Base-by-base conservation (phyloP, 2,113 vertebrate genomes). In the Salminus brasiliensis region DNA sequence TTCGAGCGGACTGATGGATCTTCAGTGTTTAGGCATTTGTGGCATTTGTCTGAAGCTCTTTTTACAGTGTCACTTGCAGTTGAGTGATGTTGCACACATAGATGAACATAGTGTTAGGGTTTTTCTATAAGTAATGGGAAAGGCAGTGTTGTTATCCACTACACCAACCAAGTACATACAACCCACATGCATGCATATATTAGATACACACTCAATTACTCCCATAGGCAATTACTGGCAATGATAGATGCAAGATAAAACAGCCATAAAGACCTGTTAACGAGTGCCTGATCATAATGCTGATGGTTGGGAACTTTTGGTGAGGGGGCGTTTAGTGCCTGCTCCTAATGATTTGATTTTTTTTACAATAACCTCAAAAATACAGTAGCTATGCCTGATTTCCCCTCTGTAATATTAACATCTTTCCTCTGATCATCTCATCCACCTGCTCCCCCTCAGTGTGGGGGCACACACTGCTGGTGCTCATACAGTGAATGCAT, bases 11-110 rank as follows among this genome's bases (percentile, higher is more conserved):
- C 16, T 49, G 47, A 21, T 12, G 4, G 47, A 66, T 27, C 62
- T 66, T 32, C 62, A 66, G 36, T 36, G 62, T 66, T 66, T 66
- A 32, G 21, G 39, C 36, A 66, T 21, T 36, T 39, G n/a, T n/a
- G n/a, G n/a, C n/a, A n/a, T n/a, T n/a, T n/a, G n/a, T n/a, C 62
- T 66, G 34, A 4, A 32, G 16, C 13, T 18, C 59, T 16, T 34
- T 4, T 30, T 16, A 57, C 23, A 63, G 1, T 29, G 18, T 49
- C 29, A 32, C 11, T 18, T 16, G 21, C 60, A 34, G n/a, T n/a
- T n/a, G n/a, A n/a, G n/a, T n/a, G n/a, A n/a, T n/a, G n/a, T n/a
- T n/a, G n/a, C n/a, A n/a, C n/a, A n/a, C n/a, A n/a, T n/a, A n/a
- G n/a, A n/a, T n/a, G n/a, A n/a, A n/a, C n/a, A n/a, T n/a, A n/a